Base-by-base conservation (phyloP, 2,113 vertebrate species). In the Barbus barbus region DNA sequence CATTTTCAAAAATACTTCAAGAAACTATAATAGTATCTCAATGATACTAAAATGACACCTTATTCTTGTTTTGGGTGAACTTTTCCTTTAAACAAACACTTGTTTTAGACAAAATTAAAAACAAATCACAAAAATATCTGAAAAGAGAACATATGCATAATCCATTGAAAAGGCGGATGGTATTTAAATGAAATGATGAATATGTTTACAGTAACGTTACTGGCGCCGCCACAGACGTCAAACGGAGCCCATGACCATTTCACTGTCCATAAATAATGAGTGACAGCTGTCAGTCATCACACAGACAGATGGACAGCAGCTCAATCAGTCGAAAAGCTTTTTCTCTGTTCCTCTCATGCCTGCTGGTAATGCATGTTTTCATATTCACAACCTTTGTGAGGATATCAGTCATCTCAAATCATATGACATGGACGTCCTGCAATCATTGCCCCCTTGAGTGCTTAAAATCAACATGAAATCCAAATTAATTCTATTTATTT, bases 341-440 rank as follows among this genome's bases (percentile, higher is more conserved):
- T 31, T 51, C 78, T 65, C 78, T 67, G 20, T 36, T 65, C 51
- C 18, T 58, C 44, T 73, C 48, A 60, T 20, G 56, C 56, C 26
- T 61, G 77, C 77, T 78, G 56, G 56, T 61, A 26, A 38, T 78
- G 77, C 77, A 78, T 78, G 77, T 61, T 61, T 61, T 78, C 56
- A 78, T 78, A 61, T 58, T 58, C 75, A 38, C 26, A 36, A 11
- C 3, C 63, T 67, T 76, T 61, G n/a, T 61, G 56, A 61, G 22
- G 11, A 24, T 16, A 78, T 58, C 6, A 20, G n/a, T 33, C 9
- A 77, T 36, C 24, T 75, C 46, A 51, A 69, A 36, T 22, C 33
- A 38, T 22, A 2, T 1, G 4, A 36, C 3, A 11, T 4, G 31
- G 72, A 75, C 24, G 1, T 48, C n/a, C 72, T 48, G 24, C 3